Evolutionary conservation across 2,888 invertebrate genomes (phyloP).

Genomic region (Dioctria linearis): DNA sequence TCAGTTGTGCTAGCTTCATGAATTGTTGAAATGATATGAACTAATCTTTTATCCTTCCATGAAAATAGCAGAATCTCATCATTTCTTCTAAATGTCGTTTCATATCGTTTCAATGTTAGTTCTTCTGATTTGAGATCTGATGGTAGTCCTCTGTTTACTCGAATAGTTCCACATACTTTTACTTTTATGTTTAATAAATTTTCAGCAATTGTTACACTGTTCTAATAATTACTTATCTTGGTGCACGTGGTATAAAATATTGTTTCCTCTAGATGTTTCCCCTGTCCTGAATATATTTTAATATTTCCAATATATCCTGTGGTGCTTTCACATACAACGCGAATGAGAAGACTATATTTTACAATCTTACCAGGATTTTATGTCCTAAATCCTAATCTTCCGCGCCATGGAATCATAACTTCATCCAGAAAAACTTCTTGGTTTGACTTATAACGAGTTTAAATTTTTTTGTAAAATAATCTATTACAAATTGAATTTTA

Average conservation of each 20-base stretch:
- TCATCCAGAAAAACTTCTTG: not conserved
- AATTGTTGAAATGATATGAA: not conserved
- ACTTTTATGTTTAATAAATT: not conserved
- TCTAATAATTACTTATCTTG: not conserved
- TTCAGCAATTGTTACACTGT: not conserved
- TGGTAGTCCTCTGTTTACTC: not conserved
- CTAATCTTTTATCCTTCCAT: not conserved
- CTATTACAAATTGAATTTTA: too few species aligned
- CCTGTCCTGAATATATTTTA: too few species aligned
- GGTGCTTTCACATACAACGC: not conserved
- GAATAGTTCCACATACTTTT: not conserved
- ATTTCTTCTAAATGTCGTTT: not conserved
- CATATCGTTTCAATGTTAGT: not conserved
- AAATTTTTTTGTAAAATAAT: too few species aligned
- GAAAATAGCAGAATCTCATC: not conserved
- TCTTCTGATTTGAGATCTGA: not conserved
- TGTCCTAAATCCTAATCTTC: slow-evolving; percentile 53
- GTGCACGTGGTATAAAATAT: too few species aligned
- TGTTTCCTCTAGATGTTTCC: too few species aligned
- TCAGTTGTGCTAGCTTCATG: not conserved
- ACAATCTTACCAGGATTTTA: slow-evolving; percentile 54
- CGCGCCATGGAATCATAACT: slow-evolving; percentile 54
- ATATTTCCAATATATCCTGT: slow-evolving; percentile 21
- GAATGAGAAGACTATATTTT: not conserved
- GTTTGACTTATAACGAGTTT: too few species aligned